Evolutionary conservation across 2,797 vertebrate species (phyloP).

Genomic region (Okamejei kenojei): DNA sequence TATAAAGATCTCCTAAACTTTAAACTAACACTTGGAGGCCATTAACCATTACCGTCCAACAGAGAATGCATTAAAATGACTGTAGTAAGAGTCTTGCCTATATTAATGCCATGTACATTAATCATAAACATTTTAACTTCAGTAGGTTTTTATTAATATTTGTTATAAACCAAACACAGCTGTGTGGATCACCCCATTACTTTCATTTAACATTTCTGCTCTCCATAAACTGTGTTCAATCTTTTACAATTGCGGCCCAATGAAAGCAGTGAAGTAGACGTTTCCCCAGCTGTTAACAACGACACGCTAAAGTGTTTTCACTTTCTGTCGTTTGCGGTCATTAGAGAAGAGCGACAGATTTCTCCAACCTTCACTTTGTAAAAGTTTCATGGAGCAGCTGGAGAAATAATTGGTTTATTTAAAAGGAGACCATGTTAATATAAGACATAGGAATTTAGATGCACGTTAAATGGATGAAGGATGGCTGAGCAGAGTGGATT

Average conservation of each 20-base stretch:
- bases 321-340: conserved; percentile 24
- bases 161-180: conserved; percentile 18
- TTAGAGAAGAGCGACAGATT: conserved; percentile 15
- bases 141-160: not conserved
- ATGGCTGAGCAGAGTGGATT: conserved; percentile 30
- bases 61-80: not conserved
- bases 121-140: conserved; percentile 30
- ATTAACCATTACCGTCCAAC: not conserved
- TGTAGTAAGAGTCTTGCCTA: not conserved
- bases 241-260: conserved; percentile 24
- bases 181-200: conserved; percentile 18
- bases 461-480: conserved; percentile 31
- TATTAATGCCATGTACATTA: conserved; percentile 16
- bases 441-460: conserved; percentile 37
- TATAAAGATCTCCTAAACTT: not conserved
- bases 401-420: conserved; percentile 34
- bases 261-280: conserved; percentile 1
- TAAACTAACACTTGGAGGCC: not conserved
- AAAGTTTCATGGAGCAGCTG: conserved; percentile 32
- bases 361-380: conserved; percentile 33
- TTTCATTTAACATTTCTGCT: conserved; percentile 28
- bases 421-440: conserved; percentile 35
- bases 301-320: conserved; percentile 20
- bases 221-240: conserved; percentile 16
- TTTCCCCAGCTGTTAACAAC: conserved; percentile 33